phyloP scores from a whole-genome alignment of 2,797 vertebrate species.

The Hydrocynus forskahlii region DNA sequence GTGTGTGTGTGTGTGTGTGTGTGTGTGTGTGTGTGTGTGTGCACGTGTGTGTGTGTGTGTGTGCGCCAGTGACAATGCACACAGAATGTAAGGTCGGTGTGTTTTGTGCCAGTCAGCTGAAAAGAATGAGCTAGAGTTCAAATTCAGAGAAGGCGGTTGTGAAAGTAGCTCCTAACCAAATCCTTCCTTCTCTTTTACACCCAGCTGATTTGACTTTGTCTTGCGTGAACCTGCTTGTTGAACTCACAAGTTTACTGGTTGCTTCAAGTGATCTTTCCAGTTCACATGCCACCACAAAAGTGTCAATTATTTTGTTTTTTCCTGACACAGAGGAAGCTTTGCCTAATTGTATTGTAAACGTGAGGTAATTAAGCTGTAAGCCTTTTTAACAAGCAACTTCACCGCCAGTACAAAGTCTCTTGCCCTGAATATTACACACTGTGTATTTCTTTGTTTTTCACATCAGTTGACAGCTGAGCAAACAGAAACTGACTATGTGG shows the following conservation, averaged over 20 bases:
- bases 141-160: conserved; percentile 13
- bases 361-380: neutral
- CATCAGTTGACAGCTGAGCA: conserved; percentile 24
- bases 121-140: conserved; percentile 8
- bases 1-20: neutral
- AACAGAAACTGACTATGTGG: neutral
- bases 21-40: neutral
- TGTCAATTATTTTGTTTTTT: conserved; percentile 2
- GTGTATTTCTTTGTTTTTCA: conserved; percentile 14
- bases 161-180: neutral
- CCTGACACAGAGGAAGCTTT: neutral
- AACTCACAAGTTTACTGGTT: neutral
- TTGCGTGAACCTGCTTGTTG: neutral
- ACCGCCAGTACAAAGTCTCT: conserved; percentile 5
- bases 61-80: too few relatives aligned
- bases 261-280: neutral
- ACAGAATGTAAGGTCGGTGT: neutral
- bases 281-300: neutral
- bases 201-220: conserved; percentile 2
- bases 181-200: neutral
- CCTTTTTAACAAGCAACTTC: neutral
- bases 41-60: too few relatives aligned
- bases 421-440: neutral
- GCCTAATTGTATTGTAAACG: neutral
- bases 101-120: conserved; percentile 25